These are phyloP conservation scores for Conistra vaccinii DNA, from an alignment of 2,888 invertebrate species.

Conservation along the genomic window DNA sequence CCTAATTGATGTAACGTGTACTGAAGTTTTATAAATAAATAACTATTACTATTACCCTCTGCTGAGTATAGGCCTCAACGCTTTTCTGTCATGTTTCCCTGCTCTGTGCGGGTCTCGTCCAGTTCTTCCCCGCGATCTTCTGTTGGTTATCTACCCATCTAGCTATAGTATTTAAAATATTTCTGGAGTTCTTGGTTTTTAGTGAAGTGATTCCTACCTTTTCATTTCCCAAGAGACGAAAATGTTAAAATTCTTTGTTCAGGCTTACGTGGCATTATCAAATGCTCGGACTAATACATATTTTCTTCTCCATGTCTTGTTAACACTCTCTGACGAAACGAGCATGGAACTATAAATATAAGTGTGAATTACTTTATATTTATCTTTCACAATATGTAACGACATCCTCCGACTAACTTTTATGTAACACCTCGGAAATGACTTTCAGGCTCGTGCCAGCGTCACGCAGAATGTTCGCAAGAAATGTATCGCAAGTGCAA, in stretches of 20 bases:
- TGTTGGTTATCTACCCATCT: no score
- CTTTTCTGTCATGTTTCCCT: no score
- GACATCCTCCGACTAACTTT: conserved; percentile 40
- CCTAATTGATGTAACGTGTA: no score
- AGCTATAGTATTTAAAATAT: background rate
- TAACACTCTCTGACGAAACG: conserved; percentile 2
- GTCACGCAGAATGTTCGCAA: conserved; percentile 48
- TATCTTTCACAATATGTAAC: conserved; percentile 19
- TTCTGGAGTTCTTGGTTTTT: background rate
- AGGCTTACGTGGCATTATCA: background rate
- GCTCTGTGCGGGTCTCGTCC: no score
- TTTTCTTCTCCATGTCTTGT: background rate
- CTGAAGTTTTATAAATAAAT: no score
- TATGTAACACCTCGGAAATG: conserved; percentile 64
- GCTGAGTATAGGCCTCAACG: no score
- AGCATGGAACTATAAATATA: conserved; percentile 13
- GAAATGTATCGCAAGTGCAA: conserved; percentile 56
- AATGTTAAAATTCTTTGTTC: background rate
- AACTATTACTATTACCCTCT: no score
- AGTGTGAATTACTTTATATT: conserved; percentile 42
- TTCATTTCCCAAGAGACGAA: background rate
- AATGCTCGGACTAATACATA: background rate
- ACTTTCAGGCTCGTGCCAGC: conserved; percentile 39
- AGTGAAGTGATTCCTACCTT: background rate
- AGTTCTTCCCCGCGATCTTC: no score